A percentile compares a stretch with the other conserved stretches of the same genome.
These are phyloP conservation scores for Semnornis frantzii DNA, from an alignment of 2,113 vertebrate genomes.

Conservation along the genomic window DNA sequence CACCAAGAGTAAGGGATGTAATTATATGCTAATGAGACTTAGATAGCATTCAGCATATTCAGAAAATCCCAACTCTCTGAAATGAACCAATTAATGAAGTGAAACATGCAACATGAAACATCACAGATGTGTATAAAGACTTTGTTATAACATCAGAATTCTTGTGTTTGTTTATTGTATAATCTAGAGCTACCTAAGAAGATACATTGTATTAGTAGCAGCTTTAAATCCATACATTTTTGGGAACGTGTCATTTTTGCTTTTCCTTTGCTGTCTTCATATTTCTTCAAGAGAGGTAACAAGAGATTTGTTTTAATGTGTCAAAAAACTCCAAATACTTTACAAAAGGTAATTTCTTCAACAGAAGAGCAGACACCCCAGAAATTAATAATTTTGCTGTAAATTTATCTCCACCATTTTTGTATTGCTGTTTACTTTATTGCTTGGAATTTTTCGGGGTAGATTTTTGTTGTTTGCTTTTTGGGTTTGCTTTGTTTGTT, in stretches of 20 bases:
- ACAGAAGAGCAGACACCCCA: background rate
- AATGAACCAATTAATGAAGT: background rate
- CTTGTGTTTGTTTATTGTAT: background rate
- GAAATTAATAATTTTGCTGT: conserved; percentile 33
- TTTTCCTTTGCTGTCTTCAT: background rate
- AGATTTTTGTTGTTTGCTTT: too few relatives aligned
- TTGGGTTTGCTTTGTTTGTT: too few relatives aligned
- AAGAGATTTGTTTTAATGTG: background rate
- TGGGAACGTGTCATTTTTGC: background rate
- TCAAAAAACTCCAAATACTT: conserved; percentile 9
- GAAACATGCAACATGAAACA: background rate
- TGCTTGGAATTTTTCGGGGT: too few relatives aligned
- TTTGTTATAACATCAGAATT: background rate
- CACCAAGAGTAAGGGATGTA: conserved; percentile 2
- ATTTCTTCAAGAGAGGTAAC: background rate
- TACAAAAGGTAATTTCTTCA: background rate
- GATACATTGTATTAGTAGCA: background rate
- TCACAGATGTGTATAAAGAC: background rate
- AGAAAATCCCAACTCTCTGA: background rate
- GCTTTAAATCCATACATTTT: background rate
- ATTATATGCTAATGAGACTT: background rate
- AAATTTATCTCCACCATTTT: conserved; percentile 10
- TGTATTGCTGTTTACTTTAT: background rate
- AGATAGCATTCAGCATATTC: background rate
- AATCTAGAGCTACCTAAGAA: background rate